These are phyloP conservation scores for Hippoglossus stenolepis DNA, from an alignment of 2,113 vertebrate genomes.

Conservation along the genomic window DNA sequence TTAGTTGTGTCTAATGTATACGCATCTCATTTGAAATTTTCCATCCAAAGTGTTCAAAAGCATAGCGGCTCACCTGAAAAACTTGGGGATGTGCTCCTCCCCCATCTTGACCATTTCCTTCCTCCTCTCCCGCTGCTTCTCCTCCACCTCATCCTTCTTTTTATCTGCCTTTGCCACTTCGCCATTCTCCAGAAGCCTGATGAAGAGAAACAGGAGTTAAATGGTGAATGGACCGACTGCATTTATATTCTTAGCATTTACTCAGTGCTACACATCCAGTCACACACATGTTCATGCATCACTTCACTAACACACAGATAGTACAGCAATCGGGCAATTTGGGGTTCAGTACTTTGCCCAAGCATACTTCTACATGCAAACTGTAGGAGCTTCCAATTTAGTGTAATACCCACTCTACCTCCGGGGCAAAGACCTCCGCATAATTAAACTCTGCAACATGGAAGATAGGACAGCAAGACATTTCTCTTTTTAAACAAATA, in stretches of 20 bases:
- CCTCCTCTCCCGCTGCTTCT: conserved; percentile 89
- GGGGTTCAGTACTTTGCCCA: not conserved
- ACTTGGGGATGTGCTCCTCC: conserved; percentile 88
- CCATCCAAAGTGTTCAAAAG: not conserved
- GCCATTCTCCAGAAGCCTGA: conserved; percentile 91
- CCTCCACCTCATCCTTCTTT: conserved; percentile 90
- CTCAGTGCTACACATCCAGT: too few relatives aligned
- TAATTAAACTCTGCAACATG: not conserved
- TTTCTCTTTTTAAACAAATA: not conserved
- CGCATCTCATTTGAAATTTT: too few relatives aligned
- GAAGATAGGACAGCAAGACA: not conserved
- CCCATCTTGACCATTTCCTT: conserved; percentile 90
- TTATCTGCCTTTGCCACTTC: conserved; percentile 87
- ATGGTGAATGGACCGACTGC: not conserved
- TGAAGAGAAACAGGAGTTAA: not conserved
- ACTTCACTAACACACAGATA: too few relatives aligned
- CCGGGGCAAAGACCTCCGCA: too few relatives aligned
- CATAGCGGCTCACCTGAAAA: conserved; percentile 87
- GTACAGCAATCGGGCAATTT: not conserved
- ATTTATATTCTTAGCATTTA: too few relatives aligned
- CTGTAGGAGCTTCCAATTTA: too few relatives aligned
- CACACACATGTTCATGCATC: too few relatives aligned
- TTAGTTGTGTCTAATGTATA: too few relatives aligned
- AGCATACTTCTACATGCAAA: not conserved
- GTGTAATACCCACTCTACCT: not conserved